Evolutionary conservation across 2,797 vertebrate species (phyloP), one percentile per base, ranked within the genome.

Genomic region (Pterois miles): DNA sequence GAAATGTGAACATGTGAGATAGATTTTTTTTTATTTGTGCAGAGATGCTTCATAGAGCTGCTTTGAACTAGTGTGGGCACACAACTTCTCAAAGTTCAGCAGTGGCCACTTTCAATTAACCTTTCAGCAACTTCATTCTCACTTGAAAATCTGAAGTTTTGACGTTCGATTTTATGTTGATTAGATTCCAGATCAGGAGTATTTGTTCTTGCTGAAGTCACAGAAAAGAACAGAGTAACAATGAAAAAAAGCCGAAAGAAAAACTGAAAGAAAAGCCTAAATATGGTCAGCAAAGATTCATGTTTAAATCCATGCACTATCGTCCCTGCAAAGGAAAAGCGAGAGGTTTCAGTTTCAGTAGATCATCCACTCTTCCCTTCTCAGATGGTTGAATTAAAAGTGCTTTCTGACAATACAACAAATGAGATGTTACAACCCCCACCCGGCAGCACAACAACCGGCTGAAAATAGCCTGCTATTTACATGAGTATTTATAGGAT

Each of bases 401-500:
- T 18, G 56, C 71, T 81, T 74, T 68, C 59, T 56, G 31, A 87
- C 43, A 69, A 57, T 13, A 63, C 58, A 72, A 75, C 74, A 82
- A 76, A 84, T 62, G 65, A 71, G 74, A 76, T 25, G 75, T 69
- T 29, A 12, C 43, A 38, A 16, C 18, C 25, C 33, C 25, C 33
- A 16, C 62, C 52, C 73, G 20, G 43, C 43, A 46, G 65, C 67
- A 77, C 57, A 69, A 67, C 74, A 84, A 68, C 62, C 31, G 43
- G 50, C 74, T 62, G 29, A 52, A 86, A 87, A 85, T 80, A 86
- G 56, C 23, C 68, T 1, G 18, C 18, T 81, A 82, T 92, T 92
- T 90, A 76, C 81, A 83, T 77, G 29, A 46, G 74, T 82, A 83
- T 87, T 82, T 86, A 85, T 75, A 81, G 74, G 68, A 82, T 78